Evolutionary conservation across 2,113 vertebrate species (phyloP).

Genomic region (Lipotes vexillifer): DNA sequence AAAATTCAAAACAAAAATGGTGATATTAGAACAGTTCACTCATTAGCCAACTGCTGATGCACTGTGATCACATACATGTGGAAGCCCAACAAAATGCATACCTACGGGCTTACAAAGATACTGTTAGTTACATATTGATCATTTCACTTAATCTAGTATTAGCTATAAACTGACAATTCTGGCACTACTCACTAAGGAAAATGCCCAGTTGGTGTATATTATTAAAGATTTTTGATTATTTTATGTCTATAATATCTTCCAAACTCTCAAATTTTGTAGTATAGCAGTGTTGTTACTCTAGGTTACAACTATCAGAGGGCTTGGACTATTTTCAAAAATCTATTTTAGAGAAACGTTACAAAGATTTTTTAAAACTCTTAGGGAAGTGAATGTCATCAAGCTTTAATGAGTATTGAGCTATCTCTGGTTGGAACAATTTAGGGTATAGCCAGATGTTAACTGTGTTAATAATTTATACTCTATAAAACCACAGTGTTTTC

Average conservation of each 20-base stretch:
- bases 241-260: neutral
- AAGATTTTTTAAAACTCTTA: neutral
- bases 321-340: neutral
- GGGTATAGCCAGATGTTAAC: neutral
- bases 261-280: neutral
- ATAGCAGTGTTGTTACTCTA: neutral
- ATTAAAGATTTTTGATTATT: neutral
- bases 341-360: neutral
- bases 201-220: neutral
- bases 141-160: neutral
- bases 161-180: neutral
- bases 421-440: conserved; percentile 3
- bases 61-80: neutral
- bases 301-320: neutral
- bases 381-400: neutral
- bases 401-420: conserved; percentile 32
- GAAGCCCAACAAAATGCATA: neutral
- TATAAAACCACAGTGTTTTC: conserved; percentile 3
- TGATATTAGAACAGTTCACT: neutral
- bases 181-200: neutral
- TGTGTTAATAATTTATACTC: conserved; percentile 22
- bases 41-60: neutral
- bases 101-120: neutral
- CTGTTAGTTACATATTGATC: neutral
- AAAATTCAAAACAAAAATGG: neutral